Conservation (phyloP, 1,140 invertebrate species). For the Ceratina japonica region DNA sequence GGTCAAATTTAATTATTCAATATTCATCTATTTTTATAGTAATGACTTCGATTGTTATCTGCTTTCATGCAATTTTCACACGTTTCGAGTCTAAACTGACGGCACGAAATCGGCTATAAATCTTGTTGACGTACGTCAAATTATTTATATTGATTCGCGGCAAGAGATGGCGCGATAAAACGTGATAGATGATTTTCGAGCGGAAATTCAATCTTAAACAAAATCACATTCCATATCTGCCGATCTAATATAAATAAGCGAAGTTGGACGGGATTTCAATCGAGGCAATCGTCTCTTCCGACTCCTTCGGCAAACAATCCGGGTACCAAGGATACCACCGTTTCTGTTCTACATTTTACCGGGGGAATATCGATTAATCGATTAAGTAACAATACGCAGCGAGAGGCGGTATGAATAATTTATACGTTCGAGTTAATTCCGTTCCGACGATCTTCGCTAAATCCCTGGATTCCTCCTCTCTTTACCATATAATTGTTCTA, state of each 20-base stretch:
- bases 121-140: too few species aligned
- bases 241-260: conserved; percentile 3
- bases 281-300: conserved; percentile 8
- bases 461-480: background rate
- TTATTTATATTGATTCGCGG: too few species aligned
- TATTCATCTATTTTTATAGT: too few species aligned
- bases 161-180: too few species aligned
- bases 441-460: background rate
- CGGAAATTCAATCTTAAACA: conserved; percentile 1
- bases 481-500: conserved; percentile 13
- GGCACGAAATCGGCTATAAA: too few species aligned
- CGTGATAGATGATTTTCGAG: too few species aligned
- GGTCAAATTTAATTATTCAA: too few species aligned
- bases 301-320: conserved; percentile 8
- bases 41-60: too few species aligned
- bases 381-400: conserved; percentile 43
- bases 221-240: too few species aligned
- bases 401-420: conserved; percentile 39
- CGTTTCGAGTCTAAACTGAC: too few species aligned
- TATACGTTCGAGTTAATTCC: conserved; percentile 37
- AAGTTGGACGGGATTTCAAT: conserved; percentile 1
- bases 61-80: too few species aligned
- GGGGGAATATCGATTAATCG: conserved; percentile 50
- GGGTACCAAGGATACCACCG: background rate
- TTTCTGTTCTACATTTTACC: conserved; percentile 29